Evolutionary conservation across 2,797 vertebrate species (phyloP).

Genomic region (Crenichthys baileyi): DNA sequence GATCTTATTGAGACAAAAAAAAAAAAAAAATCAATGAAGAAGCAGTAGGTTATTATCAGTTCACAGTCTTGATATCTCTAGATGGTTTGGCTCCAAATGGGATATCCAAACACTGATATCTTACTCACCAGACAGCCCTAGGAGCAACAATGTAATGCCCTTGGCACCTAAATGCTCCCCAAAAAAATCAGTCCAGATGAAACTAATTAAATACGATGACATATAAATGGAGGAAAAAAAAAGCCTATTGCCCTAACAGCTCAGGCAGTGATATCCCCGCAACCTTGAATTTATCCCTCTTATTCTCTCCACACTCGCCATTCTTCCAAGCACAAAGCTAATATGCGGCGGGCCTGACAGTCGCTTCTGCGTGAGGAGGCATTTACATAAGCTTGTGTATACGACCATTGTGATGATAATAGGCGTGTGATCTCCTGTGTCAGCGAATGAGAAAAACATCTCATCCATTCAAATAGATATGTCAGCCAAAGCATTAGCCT

Average conservation of each 20-base stretch:
- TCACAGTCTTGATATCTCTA: conserved; percentile 18
- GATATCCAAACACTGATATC: conserved; percentile 25
- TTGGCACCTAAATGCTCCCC: conserved; percentile 20
- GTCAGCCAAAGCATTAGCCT: conserved; percentile 72
- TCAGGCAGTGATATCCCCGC: conserved; percentile 46
- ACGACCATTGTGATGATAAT: conserved; percentile 75
- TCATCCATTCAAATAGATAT: conserved; percentile 74
- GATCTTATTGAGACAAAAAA: conserved; percentile 28
- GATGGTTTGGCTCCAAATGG: conserved; percentile 22
- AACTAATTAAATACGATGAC: conserved; percentile 63
- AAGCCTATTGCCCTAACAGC: conserved; percentile 46
- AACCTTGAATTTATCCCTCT: conserved; percentile 61
- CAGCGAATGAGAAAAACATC: conserved; percentile 69
- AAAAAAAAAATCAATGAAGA: conserved; percentile 20
- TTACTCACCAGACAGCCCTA: conserved; percentile 28
- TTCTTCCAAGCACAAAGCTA: conserved; percentile 75
- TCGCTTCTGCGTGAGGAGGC: conserved; percentile 51
- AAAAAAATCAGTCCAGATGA: conserved; percentile 35
- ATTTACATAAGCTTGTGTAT: conserved; percentile 77
- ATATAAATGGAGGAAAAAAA: conserved; percentile 33
- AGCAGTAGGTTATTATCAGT: conserved; percentile 27
- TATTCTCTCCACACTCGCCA: conserved; percentile 55
- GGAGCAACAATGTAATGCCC: not conserved
- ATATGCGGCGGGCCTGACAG: conserved; percentile 66
- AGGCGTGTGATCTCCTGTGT: conserved; percentile 75